A percentile compares a stretch with the other conserved stretches of the same genome.
phyloP scores from a whole-genome alignment of 1,140 invertebrate genomes.

The Atta colombica region DNA sequence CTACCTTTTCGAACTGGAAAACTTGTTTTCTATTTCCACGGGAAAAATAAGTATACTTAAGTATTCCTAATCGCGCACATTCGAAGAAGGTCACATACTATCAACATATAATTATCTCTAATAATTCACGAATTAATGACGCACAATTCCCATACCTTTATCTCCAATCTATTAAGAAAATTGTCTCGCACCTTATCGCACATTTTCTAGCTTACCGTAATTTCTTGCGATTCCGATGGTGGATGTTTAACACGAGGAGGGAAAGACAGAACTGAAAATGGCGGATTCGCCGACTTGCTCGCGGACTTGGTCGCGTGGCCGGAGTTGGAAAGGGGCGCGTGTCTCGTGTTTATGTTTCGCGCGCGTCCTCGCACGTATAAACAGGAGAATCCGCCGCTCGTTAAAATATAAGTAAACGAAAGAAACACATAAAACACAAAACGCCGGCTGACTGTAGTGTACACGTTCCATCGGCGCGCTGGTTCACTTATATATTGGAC shows the following conservation, averaged over 20 bases:
- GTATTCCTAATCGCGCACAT: no score
- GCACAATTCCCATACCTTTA: neutral
- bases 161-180: neutral
- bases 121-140: neutral
- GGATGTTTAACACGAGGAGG: neutral
- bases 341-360: slow-evolving; percentile 34
- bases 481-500: slow-evolving; percentile 79
- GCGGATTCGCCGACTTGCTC: neutral
- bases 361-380: slow-evolving; percentile 10
- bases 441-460: slow-evolving; percentile 62
- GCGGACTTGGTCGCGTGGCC: neutral
- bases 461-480: slow-evolving; percentile 74
- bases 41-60: neutral
- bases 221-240: neutral
- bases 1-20: no score
- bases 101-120: neutral
- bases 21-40: no score
- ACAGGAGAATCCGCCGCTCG: neutral
- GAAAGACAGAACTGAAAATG: neutral
- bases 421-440: slow-evolving; percentile 62
- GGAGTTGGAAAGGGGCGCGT: neutral
- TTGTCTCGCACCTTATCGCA: neutral
- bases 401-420: slow-evolving; percentile 49
- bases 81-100: no score
- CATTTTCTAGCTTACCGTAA: neutral